A percentile compares a stretch with the other conserved stretches of the same genome.
phyloP scores from a whole-genome alignment of 2,113 vertebrate genomes.

The Phrynosoma blainvillii region DNA sequence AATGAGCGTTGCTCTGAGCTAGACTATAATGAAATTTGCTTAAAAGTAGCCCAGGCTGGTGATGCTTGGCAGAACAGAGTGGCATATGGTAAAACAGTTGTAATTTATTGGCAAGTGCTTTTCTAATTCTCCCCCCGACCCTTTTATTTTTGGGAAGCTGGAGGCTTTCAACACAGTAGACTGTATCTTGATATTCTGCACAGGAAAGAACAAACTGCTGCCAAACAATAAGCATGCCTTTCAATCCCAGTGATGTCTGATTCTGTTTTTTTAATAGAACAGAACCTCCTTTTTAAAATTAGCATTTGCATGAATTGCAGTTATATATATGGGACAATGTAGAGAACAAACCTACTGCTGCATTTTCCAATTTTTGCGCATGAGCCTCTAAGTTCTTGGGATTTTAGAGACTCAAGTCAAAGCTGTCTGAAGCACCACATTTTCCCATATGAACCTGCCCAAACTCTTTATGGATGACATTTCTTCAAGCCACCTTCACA shows the following conservation, averaged over 20 bases:
- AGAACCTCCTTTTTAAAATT: neutral
- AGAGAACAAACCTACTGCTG: neutral
- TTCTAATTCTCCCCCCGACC: neutral
- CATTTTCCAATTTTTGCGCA: neutral
- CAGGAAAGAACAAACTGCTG: conserved; percentile 55
- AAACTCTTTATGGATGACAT: too few relatives aligned
- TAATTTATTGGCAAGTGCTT: conserved; percentile 83
- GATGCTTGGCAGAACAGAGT: conserved; percentile 87
- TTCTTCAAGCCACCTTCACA: too few relatives aligned
- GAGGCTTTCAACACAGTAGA: conserved; percentile 78
- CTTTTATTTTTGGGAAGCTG: conserved; percentile 77
- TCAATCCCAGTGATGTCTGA: neutral
- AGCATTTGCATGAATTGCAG: neutral
- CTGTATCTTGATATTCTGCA: conserved; percentile 75
- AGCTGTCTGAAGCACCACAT: neutral
- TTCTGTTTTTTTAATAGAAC: neutral
- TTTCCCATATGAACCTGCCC: neutral
- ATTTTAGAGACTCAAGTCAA: neutral
- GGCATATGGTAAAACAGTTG: conserved; percentile 97
- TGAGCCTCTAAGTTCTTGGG: neutral
- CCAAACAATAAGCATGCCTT: conserved; percentile 38
- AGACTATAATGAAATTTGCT: conserved; percentile 93
- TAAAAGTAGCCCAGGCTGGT: conserved; percentile 87
- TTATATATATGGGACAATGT: neutral
- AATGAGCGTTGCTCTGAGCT: conserved; percentile 89